Conservation (phyloP, 1,140 invertebrate genomes). For the Caenorhabditis brenneri region DNA sequence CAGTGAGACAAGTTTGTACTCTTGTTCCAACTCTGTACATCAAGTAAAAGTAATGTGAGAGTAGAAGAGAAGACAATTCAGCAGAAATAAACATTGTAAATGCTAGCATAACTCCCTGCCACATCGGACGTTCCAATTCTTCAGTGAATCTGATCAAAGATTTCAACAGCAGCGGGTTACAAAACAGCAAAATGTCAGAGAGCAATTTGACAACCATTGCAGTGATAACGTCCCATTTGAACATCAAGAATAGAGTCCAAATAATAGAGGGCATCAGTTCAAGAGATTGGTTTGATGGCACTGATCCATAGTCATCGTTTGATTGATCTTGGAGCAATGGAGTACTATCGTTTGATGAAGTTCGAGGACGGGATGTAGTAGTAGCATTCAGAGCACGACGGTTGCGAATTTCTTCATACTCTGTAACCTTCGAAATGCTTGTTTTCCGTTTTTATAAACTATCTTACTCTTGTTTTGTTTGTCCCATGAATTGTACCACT, state of each 20-base stretch:
- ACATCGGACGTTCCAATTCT: constrained; percentile 59
- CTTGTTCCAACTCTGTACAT: constrained; percentile 63
- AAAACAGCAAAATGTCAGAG: constrained; percentile 63
- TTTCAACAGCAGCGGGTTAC: constrained; percentile 63
- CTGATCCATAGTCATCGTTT: constrained; percentile 41
- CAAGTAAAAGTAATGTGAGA: constrained; percentile 63
- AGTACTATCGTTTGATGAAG: constrained; percentile 2
- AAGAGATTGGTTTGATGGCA: not conserved
- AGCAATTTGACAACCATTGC: constrained; percentile 54
- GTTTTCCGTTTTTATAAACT: not conserved
- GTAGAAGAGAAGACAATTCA: constrained; percentile 58
- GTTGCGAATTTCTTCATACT: not conserved
- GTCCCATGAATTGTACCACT: constrained; percentile 62
- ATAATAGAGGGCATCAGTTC: constrained; percentile 60
- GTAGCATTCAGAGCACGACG: not conserved
- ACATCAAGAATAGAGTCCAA: constrained; percentile 55
- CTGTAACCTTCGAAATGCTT: too few species aligned
- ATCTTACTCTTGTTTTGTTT: constrained; percentile 62
- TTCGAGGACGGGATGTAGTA: not conserved
- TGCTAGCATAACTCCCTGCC: constrained; percentile 61
- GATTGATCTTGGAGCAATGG: constrained; percentile 16
- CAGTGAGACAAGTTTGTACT: constrained; percentile 60
- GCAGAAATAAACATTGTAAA: constrained; percentile 60
- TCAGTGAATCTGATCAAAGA: constrained; percentile 63
- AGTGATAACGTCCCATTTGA: constrained; percentile 51